Evolutionary conservation across 2,888 invertebrate species (phyloP).

Genomic region (Tenthredo amoena): DNA sequence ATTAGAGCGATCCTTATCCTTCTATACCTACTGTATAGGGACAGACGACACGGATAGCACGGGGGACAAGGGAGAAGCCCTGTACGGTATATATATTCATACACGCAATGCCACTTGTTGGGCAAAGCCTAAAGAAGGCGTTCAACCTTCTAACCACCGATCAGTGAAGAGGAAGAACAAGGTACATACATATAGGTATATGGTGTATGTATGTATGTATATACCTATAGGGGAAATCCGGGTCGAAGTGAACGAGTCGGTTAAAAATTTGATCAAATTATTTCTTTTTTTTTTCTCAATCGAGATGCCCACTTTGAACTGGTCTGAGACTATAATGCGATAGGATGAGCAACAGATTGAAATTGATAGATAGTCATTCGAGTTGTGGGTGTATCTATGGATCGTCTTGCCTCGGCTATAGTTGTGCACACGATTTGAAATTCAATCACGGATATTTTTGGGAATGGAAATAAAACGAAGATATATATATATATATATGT

Average conservation of each 20-base stretch:
- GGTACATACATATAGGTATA: too few relatives aligned
- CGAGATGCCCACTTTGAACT: not conserved
- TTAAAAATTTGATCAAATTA: too few relatives aligned
- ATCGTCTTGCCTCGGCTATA: too few relatives aligned
- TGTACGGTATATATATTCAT: not conserved
- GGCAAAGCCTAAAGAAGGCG: not conserved
- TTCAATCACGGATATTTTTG: too few relatives aligned
- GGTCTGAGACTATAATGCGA: not conserved
- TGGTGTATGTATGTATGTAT: too few relatives aligned
- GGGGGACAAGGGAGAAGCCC: not conserved
- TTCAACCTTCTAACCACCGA: not conserved
- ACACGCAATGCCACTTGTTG: conserved; percentile 42
- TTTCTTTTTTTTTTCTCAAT: too few relatives aligned
- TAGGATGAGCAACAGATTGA: not conserved
- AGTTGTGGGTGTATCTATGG: too few relatives aligned
- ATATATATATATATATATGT: too few relatives aligned
- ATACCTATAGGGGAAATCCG: too few relatives aligned
- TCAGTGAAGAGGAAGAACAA: not conserved
- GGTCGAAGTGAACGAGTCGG: too few relatives aligned
- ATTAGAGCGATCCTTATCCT: conserved; percentile 22
- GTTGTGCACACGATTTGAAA: too few relatives aligned
- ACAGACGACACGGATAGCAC: conserved; percentile 19
- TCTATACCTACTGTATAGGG: not conserved
- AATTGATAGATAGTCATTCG: not conserved
- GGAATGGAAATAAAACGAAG: too few relatives aligned